Percentiles rank a stretch among this genome's conserved stretches.
phyloP scores from a whole-genome alignment of 2,797 vertebrate genomes.

The Thripadectes ignobilis region DNA sequence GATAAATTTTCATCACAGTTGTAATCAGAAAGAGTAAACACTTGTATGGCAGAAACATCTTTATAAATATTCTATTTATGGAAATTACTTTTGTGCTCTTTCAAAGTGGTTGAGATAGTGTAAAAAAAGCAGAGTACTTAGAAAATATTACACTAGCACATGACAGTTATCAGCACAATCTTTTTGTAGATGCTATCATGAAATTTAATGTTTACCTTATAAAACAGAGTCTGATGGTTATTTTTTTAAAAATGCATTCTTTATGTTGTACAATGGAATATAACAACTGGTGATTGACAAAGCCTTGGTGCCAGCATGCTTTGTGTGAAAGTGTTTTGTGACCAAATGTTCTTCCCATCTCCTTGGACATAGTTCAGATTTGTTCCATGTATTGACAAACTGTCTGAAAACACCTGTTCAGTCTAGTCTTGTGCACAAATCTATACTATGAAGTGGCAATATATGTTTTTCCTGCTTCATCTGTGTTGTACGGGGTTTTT shows the following conservation, averaged over 20 bases:
- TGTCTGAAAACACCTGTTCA: not conserved
- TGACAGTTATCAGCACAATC: not conserved
- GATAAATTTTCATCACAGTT: accelerated
- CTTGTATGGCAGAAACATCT: not conserved
- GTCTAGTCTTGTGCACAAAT: not conserved
- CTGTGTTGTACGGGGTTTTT: not conserved
- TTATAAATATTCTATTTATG: not conserved
- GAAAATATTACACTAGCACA: not conserved
- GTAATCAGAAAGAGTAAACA: not conserved
- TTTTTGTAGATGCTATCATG: not conserved
- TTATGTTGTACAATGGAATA: not conserved
- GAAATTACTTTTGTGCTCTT: not conserved
- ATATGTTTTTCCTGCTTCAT: not conserved
- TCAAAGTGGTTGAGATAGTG: not conserved
- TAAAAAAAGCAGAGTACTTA: not conserved
- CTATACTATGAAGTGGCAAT: not conserved
- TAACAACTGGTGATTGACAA: not conserved
- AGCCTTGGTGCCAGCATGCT: not conserved
- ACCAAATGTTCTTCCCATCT: not conserved
- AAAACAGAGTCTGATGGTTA: not conserved
- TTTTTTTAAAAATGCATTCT: not conserved
- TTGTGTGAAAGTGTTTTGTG: not conserved
- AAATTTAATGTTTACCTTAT: not conserved
- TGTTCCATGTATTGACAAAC: not conserved
- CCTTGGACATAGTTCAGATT: not conserved